Base-by-base conservation (phyloP, 2,888 invertebrate genomes). In the Patella caerulea region DNA sequence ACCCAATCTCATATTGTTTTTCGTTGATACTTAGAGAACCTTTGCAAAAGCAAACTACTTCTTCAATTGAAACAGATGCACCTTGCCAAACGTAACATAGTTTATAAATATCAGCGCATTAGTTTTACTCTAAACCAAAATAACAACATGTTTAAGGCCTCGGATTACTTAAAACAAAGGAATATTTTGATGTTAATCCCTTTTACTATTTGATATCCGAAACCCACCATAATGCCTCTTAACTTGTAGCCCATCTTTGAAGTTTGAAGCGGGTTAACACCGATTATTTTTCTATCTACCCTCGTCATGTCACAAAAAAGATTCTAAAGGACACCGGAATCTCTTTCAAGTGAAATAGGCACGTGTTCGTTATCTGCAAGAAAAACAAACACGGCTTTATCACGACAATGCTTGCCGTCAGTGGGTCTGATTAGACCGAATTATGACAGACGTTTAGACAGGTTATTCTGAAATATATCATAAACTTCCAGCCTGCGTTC, bases 11-110 rank as follows among this genome's bases (percentile, higher is more conserved):
- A 65, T 65, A 24, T 65, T 65, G 19, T 65, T 65, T 24, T 24
- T 65, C 65, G 24, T 65, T 65, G 65, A 65, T 65, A 65, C 65
- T 65, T 65, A 65, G 65, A 65, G 65, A 65, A 65, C 65, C 65
- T 24, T 65, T 65, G 24, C 65, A 65, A 65, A 65, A 65, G 65
- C 65, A 65, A 65, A 65, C 65, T 65, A 65, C 24, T 24, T 65
- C 65, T 65, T 65, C 65, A 65, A 65, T 24, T 65, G 19, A 24
- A 65, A 65, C 65, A 65, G 65, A 65, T 65, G 65, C 65, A 65
- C 11, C 24, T 65, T 65, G 65, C 65, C 65, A 24, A 19, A 24
- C 65, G 65, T 24, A 24, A 65, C 65, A 65, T 24, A 65, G 65
- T 24, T 65, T 65, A 65, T 65, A 65, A 65, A 65, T 65, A 65